Evolutionary conservation across 92 coral and sea anemone genomes (phyloP).

Genomic region (Desmophyllum pertusum): DNA sequence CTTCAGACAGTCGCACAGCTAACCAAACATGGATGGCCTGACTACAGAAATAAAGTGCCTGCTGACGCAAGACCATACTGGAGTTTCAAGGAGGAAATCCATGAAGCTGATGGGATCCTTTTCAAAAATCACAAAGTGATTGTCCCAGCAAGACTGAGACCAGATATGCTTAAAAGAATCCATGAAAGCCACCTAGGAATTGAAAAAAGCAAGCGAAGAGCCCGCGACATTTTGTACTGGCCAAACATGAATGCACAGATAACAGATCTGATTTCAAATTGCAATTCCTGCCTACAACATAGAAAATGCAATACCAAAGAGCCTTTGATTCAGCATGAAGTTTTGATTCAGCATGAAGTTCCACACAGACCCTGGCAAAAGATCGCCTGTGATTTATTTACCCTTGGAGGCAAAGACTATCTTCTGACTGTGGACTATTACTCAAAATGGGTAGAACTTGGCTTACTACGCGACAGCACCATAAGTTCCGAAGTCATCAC

Average conservation of each 20-base stretch:
- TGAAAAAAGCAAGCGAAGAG: too few species aligned
- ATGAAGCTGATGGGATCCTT: slow-evolving; percentile 9
- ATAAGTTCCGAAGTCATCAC: not conserved
- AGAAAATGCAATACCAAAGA: slow-evolving; percentile 9
- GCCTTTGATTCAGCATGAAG: too few species aligned
- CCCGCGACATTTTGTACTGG: too few species aligned
- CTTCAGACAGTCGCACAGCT: too few species aligned
- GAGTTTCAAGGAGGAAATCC: slow-evolving; percentile 23
- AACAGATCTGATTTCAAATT: not conserved
- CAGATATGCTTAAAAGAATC: slow-evolving; percentile 31
- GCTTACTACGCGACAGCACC: slow-evolving; percentile 9
- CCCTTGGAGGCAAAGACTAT: slow-evolving; percentile 11
- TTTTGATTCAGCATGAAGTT: too few species aligned
- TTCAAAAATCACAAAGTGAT: slow-evolving; percentile 48
- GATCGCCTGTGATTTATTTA: not conserved
- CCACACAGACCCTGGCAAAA: too few species aligned
- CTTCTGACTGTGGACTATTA: not conserved
- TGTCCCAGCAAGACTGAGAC: slow-evolving; percentile 46
- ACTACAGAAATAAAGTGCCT: too few species aligned
- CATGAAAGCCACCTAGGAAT: too few species aligned
- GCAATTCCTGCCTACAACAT: slow-evolving; percentile 2
- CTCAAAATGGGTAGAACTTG: not conserved
- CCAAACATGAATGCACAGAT: slow-evolving; percentile 16
- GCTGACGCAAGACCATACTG: too few species aligned
- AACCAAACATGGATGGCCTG: too few species aligned